Evolutionary conservation across 2,113 vertebrate genomes (phyloP), one percentile per base, ranked within the genome.

Genomic region (Clarias batrachus): DNA sequence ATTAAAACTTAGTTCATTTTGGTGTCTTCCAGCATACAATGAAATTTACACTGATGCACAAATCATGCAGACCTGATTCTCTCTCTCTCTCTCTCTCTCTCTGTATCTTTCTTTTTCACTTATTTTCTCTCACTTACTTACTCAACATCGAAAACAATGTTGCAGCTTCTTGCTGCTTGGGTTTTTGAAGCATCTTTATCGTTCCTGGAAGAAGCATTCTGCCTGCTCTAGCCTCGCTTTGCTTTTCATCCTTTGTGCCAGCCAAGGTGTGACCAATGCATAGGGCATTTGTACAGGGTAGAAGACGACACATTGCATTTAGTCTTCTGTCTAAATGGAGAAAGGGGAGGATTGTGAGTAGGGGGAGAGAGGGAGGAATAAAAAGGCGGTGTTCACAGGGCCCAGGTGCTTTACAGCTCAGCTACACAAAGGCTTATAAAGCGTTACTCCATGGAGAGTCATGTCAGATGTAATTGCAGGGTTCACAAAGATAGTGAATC

Each of bases 201-300:
- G 91, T 91, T 91, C 91, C 93, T 94, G 93, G 94, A 93, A 94
- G 93, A 91, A 91, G 90, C 87, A 93, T 92, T 91, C 91, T 92
- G 93, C 92, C 92, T 93, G 93, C 94, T 93, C 92, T 90, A 92
- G 92, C 94, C 91, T 94, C 88, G 84, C 92, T 89, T 88, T 90
- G 92, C 93, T 94, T 95, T 95, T 95, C 93, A 94, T 95, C 94
- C 91, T 95, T 95, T 95, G 93, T 95, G 93, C 88, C 89, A 91
- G 93, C 93, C 93, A 94, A 94, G 95, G 94, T 95, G 95, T 95
- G 94, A 95, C 94, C 94, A 95, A 94, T 95, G 94, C 92, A 92
- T 91, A 91, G 91, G 89, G 92, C 90, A 94, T 94, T 95, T 95
- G 94, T 95, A 93, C 88, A 85, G 81, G 66, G 86, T 91, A 89